Evolutionary conservation across 2,113 vertebrate species (phyloP).

Genomic region (Oenanthe melanoleuca): DNA sequence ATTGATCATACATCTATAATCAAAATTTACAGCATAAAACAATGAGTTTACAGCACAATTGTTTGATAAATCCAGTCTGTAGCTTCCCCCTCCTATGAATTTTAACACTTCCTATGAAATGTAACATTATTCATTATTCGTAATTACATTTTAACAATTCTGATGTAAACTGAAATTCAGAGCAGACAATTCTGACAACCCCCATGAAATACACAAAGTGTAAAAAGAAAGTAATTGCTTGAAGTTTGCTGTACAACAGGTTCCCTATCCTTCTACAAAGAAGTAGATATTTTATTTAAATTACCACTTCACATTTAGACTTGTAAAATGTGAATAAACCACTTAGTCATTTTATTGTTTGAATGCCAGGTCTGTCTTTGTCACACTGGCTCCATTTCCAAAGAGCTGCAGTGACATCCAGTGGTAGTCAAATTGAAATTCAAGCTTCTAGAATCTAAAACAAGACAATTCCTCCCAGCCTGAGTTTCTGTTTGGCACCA

Average conservation of each 20-base stretch:
- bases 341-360: not conserved
- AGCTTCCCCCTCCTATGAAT: not conserved
- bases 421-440: not conserved
- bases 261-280: not conserved
- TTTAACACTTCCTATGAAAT: not conserved
- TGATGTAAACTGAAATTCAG: not conserved
- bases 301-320: not conserved
- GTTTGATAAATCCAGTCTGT: not conserved
- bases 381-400: not conserved
- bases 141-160: not conserved
- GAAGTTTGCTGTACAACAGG: not conserved
- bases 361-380: not conserved
- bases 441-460: not conserved
- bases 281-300: not conserved
- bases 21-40: not conserved
- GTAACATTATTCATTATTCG: not conserved
- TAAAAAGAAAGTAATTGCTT: not conserved
- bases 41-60: not conserved
- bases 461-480: not conserved
- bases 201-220: not conserved
- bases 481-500: not conserved
- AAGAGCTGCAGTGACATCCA: slow-evolving; percentile 33
- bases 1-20: not conserved
- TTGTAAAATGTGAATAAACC: not conserved
- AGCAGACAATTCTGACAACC: not conserved